A percentile compares a stretch with the other conserved stretches of the same genome.
Evolutionary conservation across 2,888 invertebrate species (phyloP).

Genomic region (Arenicola marina): DNA sequence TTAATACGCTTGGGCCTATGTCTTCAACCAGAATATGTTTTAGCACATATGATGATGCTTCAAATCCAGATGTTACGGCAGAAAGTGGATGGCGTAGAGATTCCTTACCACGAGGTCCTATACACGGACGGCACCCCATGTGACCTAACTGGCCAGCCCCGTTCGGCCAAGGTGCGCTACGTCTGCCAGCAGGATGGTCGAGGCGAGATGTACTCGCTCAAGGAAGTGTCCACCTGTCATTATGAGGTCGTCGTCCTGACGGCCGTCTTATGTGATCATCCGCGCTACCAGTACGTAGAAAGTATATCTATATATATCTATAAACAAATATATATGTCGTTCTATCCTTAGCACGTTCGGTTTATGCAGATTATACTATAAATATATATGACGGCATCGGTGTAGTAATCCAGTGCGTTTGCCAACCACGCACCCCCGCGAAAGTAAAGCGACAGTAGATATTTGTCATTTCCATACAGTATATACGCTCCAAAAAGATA

Average conservation of each 20-base stretch:
- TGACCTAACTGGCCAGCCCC: slow-evolving; percentile 84
- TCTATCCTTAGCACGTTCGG: background rate
- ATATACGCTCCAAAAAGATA: background rate
- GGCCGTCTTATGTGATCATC: slow-evolving; percentile 84
- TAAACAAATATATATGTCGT: background rate
- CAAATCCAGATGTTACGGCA: slow-evolving; percentile 53
- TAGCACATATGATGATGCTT: background rate
- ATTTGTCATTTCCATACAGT: too few species aligned
- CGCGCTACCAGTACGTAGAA: slow-evolving; percentile 67
- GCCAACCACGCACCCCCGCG: too few species aligned
- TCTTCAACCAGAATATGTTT: background rate
- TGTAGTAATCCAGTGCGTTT: too few species aligned
- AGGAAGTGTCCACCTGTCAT: slow-evolving; percentile 91
- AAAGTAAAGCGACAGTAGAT: too few species aligned
- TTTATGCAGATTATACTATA: too few species aligned
- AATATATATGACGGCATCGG: too few species aligned
- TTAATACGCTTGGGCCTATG: background rate
- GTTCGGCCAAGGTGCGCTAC: slow-evolving; percentile 74
- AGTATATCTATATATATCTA: background rate
- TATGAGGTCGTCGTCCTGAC: slow-evolving; percentile 92
- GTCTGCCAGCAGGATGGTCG: slow-evolving; percentile 85
- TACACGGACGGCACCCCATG: slow-evolving; percentile 86
- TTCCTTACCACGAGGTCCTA: slow-evolving; percentile 81
- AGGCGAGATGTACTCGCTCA: slow-evolving; percentile 89
- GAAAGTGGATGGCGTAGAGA: slow-evolving; percentile 77